These are phyloP conservation scores for Diogma glabrata DNA, from an alignment of 2,888 invertebrate species.

Conservation along the genomic window DNA sequence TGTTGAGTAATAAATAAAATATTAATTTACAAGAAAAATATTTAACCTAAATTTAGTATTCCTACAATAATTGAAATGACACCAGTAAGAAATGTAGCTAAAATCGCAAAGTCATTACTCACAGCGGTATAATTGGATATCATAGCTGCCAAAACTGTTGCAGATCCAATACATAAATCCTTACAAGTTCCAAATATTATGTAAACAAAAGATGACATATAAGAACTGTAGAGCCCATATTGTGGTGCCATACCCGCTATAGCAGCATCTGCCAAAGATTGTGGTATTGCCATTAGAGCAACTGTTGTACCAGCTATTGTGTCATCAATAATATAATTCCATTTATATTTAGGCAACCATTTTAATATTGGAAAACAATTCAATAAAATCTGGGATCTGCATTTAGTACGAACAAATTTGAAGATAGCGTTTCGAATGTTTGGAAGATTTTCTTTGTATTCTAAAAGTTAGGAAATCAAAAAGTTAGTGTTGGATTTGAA, in stretches of 20 bases:
- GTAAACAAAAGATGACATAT: slow-evolving; percentile 90
- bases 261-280: slow-evolving; percentile 71
- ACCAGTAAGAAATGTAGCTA: slow-evolving; percentile 64
- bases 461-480: too few species aligned
- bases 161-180: slow-evolving; percentile 74
- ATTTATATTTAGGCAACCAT: slow-evolving; percentile 65
- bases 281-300: slow-evolving; percentile 69
- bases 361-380: slow-evolving; percentile 52
- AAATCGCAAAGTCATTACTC: slow-evolving; percentile 56
- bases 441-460: too few species aligned
- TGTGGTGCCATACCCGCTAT: slow-evolving; percentile 57
- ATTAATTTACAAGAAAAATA: too few species aligned
- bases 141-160: slow-evolving; percentile 80
- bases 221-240: slow-evolving; percentile 88
- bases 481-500: too few species aligned
- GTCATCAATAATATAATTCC: slow-evolving; percentile 56
- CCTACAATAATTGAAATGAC: slow-evolving; percentile 58
- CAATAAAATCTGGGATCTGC: slow-evolving; percentile 38
- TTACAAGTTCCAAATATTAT: slow-evolving; percentile 78
- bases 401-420: too few species aligned
- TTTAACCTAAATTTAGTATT: slow-evolving; percentile 60
- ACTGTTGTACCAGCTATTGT: slow-evolving; percentile 76
- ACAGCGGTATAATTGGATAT: slow-evolving; percentile 51
- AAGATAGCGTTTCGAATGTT: too few species aligned
- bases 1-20: too few species aligned